Evolutionary conservation across 2,797 vertebrate species (phyloP).

Genomic region (Cygnus olor): DNA sequence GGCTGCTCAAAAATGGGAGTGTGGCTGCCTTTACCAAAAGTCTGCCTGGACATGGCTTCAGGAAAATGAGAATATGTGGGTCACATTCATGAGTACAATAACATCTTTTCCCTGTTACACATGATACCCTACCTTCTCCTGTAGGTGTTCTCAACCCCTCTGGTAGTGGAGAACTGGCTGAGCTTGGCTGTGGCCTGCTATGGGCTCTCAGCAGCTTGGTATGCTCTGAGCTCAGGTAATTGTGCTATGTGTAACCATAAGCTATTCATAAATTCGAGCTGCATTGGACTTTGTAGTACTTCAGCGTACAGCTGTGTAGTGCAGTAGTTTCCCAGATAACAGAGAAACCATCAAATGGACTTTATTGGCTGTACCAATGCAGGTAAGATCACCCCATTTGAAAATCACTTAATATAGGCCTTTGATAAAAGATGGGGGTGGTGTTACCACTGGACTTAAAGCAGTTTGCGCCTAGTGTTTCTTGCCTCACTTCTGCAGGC

Average conservation of each 20-base stretch:
- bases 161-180: background rate
- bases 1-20: background rate
- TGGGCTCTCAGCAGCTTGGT: background rate
- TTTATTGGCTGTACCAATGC: background rate
- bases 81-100: background rate
- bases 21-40: background rate
- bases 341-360: background rate
- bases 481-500: background rate
- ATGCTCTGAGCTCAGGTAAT: background rate
- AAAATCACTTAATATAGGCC: background rate
- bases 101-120: background rate
- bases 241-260: background rate
- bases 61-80: background rate
- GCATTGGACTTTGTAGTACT: background rate
- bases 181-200: background rate
- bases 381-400: background rate
- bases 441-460: background rate
- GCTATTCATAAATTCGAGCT: background rate
- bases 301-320: background rate
- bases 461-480: background rate
- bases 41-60: background rate
- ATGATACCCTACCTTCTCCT: background rate
- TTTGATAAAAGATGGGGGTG: background rate
- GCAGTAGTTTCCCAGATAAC: background rate
- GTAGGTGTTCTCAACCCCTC: background rate